Percentiles rank a stretch among this genome's conserved stretches.
Evolutionary conservation across 2,888 invertebrate genomes (phyloP).

Genomic region (Tenthredo livida): DNA sequence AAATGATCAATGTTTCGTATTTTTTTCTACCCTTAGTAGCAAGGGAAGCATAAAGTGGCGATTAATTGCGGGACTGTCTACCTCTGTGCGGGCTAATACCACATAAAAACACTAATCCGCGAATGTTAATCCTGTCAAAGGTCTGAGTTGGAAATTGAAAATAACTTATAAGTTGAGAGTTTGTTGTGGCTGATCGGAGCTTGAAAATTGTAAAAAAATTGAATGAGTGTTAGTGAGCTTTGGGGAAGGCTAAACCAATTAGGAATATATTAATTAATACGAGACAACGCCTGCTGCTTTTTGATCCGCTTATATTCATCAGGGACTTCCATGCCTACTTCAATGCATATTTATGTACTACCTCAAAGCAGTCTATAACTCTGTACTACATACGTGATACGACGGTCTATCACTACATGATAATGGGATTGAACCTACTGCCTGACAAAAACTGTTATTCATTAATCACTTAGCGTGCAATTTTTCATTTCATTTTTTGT

Average conservation of each 20-base stretch:
- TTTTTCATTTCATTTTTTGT: not conserved
- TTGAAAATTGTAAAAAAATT: not conserved
- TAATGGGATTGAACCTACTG: not conserved
- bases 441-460: not conserved
- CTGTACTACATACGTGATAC: not conserved
- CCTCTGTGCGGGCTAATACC: too few species aligned
- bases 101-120: too few species aligned
- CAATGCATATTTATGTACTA: slow-evolving; percentile 34
- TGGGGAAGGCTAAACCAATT: slow-evolving; percentile 24
- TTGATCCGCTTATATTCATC: slow-evolving; percentile 28
- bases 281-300: slow-evolving; percentile 23
- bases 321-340: not conserved
- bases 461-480: not conserved
- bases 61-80: too few species aligned
- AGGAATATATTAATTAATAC: slow-evolving; percentile 33
- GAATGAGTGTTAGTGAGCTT: not conserved
- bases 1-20: too few species aligned
- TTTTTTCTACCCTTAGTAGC: too few species aligned
- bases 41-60: too few species aligned
- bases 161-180: too few species aligned
- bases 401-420: not conserved
- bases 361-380: not conserved
- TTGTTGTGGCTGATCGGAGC: not conserved
- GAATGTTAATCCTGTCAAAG: too few species aligned
- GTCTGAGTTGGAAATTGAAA: too few species aligned